phyloP scores from a whole-genome alignment of 2,888 invertebrate genomes.

The Pollenia angustigena region DNA sequence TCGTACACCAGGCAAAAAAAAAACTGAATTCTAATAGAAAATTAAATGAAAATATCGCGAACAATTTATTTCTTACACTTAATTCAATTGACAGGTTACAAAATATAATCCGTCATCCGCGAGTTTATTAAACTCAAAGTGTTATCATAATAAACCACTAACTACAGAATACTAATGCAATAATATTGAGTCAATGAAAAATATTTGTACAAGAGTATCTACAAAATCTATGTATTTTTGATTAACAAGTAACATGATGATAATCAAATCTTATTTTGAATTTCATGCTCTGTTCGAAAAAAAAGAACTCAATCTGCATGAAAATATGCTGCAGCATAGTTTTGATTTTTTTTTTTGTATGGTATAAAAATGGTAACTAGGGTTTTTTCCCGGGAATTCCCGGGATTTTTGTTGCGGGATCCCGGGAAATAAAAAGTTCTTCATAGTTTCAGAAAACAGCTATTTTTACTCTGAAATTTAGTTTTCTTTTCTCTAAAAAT shows the following conservation, averaged over 20 bases:
- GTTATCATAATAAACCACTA: conserved; percentile 67
- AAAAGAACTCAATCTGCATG: neutral
- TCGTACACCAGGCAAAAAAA: conserved; percentile 8
- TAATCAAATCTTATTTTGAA: conserved; percentile 60
- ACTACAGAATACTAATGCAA: conserved; percentile 46
- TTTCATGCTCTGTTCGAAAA: neutral
- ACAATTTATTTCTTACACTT: conserved; percentile 75
- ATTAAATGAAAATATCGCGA: conserved; percentile 62
- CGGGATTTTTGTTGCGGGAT: too few relatives aligned
- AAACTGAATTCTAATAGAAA: conserved; percentile 39
- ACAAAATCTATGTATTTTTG: conserved; percentile 54
- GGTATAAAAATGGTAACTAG: too few relatives aligned
- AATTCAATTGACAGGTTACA: conserved; percentile 81
- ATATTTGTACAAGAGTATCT: conserved; percentile 25
- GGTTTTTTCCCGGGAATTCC: too few relatives aligned
- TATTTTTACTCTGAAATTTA: too few relatives aligned
- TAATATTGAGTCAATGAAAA: neutral
- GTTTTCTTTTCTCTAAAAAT: too few relatives aligned
- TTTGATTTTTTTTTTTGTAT: too few relatives aligned
- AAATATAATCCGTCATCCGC: conserved; percentile 16
- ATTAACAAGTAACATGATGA: conserved; percentile 62
- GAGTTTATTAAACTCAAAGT: conserved; percentile 22
- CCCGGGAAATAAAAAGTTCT: too few relatives aligned
- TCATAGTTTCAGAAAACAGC: too few relatives aligned
- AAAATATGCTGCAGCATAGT: neutral